Percentiles rank a stretch among this genome's conserved stretches.
Evolutionary conservation across 2,888 invertebrate species (phyloP).

Genomic region (Conchocele bisecta): DNA sequence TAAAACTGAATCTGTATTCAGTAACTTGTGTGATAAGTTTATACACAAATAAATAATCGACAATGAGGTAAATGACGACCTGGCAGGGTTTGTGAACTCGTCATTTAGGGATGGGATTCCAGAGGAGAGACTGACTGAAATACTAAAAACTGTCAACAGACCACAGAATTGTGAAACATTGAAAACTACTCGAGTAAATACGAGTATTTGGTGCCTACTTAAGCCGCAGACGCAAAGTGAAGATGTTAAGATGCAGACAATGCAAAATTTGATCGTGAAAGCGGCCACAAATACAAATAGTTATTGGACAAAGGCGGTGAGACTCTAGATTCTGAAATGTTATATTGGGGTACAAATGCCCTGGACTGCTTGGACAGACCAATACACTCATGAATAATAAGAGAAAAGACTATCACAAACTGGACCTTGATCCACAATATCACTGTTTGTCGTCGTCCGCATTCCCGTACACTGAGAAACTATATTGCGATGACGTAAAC

Average conservation of each 20-base stretch:
- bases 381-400: background rate
- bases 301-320: slow-evolving; percentile 8
- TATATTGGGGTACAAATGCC: slow-evolving; percentile 10
- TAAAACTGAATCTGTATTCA: no score
- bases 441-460: slow-evolving; percentile 16
- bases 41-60: no score
- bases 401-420: background rate
- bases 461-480: slow-evolving; percentile 15
- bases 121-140: slow-evolving; percentile 12
- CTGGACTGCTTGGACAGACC: slow-evolving; percentile 5
- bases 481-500: slow-evolving; percentile 9
- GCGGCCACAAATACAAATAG: slow-evolving; percentile 2
- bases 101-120: slow-evolving; percentile 12
- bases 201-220: slow-evolving; percentile 19
- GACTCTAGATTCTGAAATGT: background rate
- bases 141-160: slow-evolving; percentile 2
- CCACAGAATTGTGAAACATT: slow-evolving; percentile 13
- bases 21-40: no score
- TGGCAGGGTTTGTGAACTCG: slow-evolving; percentile 9
- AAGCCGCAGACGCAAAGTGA: slow-evolving; percentile 7
- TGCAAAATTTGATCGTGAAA: slow-evolving; percentile 15
- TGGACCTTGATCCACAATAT: slow-evolving; percentile 15
- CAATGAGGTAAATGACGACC: slow-evolving; percentile 1
- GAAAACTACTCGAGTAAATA: slow-evolving; percentile 5
- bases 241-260: background rate